phyloP scores from a whole-genome alignment of 2,888 invertebrate genomes.

The Hydriomena furcata region DNA sequence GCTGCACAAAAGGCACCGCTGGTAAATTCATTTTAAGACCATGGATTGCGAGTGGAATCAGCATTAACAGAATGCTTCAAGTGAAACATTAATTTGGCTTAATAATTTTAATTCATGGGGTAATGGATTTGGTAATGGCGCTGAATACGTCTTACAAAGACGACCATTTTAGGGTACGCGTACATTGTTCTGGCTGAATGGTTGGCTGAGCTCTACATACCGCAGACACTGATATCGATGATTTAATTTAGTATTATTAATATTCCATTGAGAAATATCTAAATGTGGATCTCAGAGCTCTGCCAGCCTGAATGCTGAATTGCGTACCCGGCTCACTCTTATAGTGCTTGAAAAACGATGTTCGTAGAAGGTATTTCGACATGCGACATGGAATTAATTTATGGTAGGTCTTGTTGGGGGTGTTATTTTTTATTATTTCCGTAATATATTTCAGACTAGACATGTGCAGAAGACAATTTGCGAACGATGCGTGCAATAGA shows the following conservation, averaged over 20 bases:
- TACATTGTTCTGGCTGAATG: conserved; percentile 19
- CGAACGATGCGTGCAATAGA: conserved; percentile 98
- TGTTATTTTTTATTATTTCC: conserved; percentile 78
- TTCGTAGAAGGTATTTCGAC: conserved; percentile 34
- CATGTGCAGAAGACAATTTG: conserved; percentile 98
- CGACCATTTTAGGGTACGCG: conserved; percentile 25
- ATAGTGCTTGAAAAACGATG: conserved; percentile 40
- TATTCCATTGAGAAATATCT: too few relatives aligned
- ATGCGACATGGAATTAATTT: conserved; percentile 38
- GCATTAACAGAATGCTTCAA: conserved; percentile 79
- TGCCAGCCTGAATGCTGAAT: background rate
- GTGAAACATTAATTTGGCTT: conserved; percentile 74
- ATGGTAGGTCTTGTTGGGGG: conserved; percentile 33
- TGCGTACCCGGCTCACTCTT: conserved; percentile 7
- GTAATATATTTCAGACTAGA: conserved; percentile 94
- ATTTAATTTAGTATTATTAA: background rate
- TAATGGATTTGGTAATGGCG: conserved; percentile 83
- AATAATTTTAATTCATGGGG: conserved; percentile 73
- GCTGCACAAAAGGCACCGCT: conserved; percentile 99
- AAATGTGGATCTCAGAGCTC: conserved; percentile 7
- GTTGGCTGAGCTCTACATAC: conserved; percentile 1
- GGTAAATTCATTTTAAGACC: conserved; percentile 88
- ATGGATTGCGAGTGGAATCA: conserved; percentile 67
- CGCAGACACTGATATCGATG: background rate
- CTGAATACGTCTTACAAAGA: conserved; percentile 62